Base-by-base conservation (phyloP, 2,888 invertebrate genomes). In the Hoplodrina blanda region DNA sequence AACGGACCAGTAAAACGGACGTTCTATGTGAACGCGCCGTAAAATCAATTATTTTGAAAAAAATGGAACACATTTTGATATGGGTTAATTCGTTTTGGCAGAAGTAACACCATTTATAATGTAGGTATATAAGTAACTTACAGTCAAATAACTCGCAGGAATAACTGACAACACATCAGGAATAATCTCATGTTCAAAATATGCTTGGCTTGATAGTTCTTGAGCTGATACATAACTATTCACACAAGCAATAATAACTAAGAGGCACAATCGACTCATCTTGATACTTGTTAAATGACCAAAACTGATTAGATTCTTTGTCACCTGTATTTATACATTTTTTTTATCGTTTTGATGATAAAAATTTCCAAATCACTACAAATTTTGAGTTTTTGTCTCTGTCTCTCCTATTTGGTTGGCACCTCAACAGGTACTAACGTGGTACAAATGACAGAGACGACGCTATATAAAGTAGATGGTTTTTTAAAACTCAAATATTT, bases 161-260 rank as follows among this genome's bases (percentile, higher is more conserved):
- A 53, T 20, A 0, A 64, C 59, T 10, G 55, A 54, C 4, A 84
- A 13, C 4, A 84, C 64, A 71, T 84, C 84, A 0, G 84, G 84
- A 15, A 82, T 76, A 10, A 84, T 55, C 8, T 76, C 68, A 67
- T 84, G 71, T 3, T 72, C 59, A 3, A 73, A 19, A 65, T 82
- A 84, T 1, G 82, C 77, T 94, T 0, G n/a, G 3, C n/a, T 61
- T 17, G 41, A 69, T 3, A 56, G 30, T 4, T 49, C 55, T 49
- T 20, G 68, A 50, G n/a, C 41, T 3, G 41, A 20, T 2, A 62
- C 50, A 15, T 60, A 62, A 60, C 17, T 56, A 49, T 54, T 63
- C 1, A 59, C 10, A 37, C 19, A 56, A 37, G 52, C 17, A 13
- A 77, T 7, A 25, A 80, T 1, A 52, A 77, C n/a, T n/a, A 66